Conservation (phyloP, 2,797 vertebrate genomes). For the Phrynocephalus vlangalii region DNA sequence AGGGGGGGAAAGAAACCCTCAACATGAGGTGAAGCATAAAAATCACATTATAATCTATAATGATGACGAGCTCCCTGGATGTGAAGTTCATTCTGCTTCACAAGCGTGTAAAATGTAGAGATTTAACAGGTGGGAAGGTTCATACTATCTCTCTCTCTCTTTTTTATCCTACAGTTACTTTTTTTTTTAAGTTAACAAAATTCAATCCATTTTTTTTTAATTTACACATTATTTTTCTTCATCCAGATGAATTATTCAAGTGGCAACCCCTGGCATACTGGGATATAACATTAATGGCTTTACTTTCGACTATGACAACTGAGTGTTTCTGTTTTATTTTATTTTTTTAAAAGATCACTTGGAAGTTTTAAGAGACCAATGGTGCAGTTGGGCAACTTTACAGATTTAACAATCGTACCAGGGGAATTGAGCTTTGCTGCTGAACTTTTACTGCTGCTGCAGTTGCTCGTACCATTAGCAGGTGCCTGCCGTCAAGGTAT, state of each 20-base stretch:
- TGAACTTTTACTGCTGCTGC: too few species aligned
- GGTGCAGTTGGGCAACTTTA: too few species aligned
- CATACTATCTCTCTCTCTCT: background rate
- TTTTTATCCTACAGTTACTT: background rate
- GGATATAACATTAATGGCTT: background rate
- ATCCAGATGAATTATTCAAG: background rate
- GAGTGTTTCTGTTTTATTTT: too few species aligned
- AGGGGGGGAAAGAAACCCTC: background rate
- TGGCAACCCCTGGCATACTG: background rate
- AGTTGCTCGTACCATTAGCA: too few species aligned
- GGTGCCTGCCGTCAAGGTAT: too few species aligned
- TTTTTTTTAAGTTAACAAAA: background rate
- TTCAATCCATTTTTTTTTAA: background rate
- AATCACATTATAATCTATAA: background rate
- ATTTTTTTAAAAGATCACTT: background rate
- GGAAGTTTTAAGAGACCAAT: too few species aligned
- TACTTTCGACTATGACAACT: background rate
- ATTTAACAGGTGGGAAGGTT: background rate
- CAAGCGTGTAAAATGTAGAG: background rate
- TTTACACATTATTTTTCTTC: background rate
- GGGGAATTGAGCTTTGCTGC: too few species aligned
- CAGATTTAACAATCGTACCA: too few species aligned
- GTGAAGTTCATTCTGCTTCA: background rate
- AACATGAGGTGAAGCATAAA: background rate
- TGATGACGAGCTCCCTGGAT: background rate